Evolutionary conservation across 2,888 invertebrate species (phyloP).

Genomic region (Vandiemenella viatica): DNA sequence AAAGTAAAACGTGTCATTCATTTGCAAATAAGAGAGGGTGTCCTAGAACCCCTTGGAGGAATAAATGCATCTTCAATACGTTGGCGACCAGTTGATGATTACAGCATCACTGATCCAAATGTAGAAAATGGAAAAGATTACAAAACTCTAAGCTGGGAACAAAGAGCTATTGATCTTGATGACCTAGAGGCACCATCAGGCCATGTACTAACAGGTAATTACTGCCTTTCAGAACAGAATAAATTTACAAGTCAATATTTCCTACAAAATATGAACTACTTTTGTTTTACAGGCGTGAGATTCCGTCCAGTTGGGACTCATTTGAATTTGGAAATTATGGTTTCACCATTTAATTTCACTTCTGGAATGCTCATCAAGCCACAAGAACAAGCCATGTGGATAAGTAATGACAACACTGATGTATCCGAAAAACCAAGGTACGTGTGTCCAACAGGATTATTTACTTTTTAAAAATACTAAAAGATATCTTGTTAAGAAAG

Average conservation of each 20-base stretch:
- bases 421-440: conserved; percentile 45
- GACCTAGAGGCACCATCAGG: conserved; percentile 52
- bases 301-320: conserved; percentile 67
- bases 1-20: conserved; percentile 65
- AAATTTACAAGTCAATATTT: not conserved
- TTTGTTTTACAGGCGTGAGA: conserved; percentile 37
- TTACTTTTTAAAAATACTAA: too few relatives aligned
- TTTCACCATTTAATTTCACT: conserved; percentile 64
- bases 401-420: conserved; percentile 72
- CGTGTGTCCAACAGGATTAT: conserved; percentile 14
- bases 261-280: not conserved
- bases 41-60: conserved; percentile 45
- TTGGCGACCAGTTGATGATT: conserved; percentile 56
- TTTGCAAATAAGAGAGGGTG: conserved; percentile 64
- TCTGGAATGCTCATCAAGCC: conserved; percentile 49
- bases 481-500: too few relatives aligned
- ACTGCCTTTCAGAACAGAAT: too few relatives aligned
- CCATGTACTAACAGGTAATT: conserved; percentile 56
- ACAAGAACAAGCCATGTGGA: conserved; percentile 52
- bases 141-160: conserved; percentile 60
- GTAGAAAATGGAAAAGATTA: conserved; percentile 53
- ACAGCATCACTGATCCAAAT: conserved; percentile 30
- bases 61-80: conserved; percentile 41
- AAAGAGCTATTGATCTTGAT: conserved; percentile 65
- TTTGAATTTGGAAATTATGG: conserved; percentile 65